A percentile compares a stretch with the other conserved stretches of the same genome.
Evolutionary conservation across 2,888 invertebrate species (phyloP).

Genomic region (Eristalis arbustorum): DNA sequence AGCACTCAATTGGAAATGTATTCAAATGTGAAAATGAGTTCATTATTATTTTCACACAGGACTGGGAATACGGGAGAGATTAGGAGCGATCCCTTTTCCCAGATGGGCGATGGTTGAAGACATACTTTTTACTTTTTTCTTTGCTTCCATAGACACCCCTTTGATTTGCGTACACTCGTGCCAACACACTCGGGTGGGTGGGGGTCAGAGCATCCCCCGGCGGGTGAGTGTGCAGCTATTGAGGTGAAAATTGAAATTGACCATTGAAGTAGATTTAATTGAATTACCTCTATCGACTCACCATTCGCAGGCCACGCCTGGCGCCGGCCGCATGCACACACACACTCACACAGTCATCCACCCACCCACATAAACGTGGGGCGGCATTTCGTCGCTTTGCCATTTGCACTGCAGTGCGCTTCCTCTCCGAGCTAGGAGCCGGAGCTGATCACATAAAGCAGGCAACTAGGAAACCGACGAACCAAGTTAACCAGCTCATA

Average conservation of each 20-base stretch:
- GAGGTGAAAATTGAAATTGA: slow-evolving; percentile 69
- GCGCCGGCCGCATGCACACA: background rate
- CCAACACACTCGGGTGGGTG: background rate
- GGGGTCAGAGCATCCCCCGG: background rate
- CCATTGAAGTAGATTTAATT: slow-evolving; percentile 69
- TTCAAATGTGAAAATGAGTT: slow-evolving; percentile 69
- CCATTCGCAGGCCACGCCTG: slow-evolving; percentile 38
- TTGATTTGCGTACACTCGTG: background rate
- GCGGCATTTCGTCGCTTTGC: background rate
- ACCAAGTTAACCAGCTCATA: slow-evolving; percentile 61
- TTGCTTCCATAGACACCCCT: slow-evolving; percentile 5
- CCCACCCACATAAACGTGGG: background rate
- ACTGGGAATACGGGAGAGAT: slow-evolving; percentile 1
- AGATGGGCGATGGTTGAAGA: slow-evolving; percentile 8
- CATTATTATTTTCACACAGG: slow-evolving; percentile 56
- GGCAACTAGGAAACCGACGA: slow-evolving; percentile 49
- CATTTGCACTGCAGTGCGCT: background rate
- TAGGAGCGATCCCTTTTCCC: slow-evolving; percentile 42
- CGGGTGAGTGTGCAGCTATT: slow-evolving; percentile 53
- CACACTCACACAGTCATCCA: background rate
- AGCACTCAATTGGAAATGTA: slow-evolving; percentile 66
- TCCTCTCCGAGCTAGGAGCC: slow-evolving; percentile 21
- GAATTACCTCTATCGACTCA: slow-evolving; percentile 62
- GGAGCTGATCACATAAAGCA: slow-evolving; percentile 37
- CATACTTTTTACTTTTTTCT: background rate